Conservation (phyloP, 1,140 invertebrate genomes). For the Oncopodura yosiiana region DNA sequence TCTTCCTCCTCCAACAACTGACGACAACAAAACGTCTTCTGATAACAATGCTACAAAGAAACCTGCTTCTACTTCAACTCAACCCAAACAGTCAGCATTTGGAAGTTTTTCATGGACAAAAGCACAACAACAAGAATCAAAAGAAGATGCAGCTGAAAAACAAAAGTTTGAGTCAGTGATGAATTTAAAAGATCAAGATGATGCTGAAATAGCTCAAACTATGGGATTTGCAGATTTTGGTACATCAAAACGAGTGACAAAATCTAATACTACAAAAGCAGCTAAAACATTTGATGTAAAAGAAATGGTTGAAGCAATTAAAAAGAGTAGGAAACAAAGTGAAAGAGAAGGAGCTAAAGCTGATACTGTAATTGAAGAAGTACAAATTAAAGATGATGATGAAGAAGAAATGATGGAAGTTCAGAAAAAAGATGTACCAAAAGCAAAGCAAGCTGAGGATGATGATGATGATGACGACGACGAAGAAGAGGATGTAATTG, state of each 20-base stretch:
- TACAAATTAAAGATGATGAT: slow-evolving; percentile 9
- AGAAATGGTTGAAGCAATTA: slow-evolving; percentile 20
- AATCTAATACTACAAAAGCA: slow-evolving; percentile 34
- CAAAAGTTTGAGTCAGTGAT: too few species aligned
- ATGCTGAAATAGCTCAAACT: slow-evolving; percentile 17
- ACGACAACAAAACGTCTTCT: neutral
- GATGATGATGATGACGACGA: neutral
- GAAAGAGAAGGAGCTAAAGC: slow-evolving; percentile 28
- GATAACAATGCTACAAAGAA: too few species aligned
- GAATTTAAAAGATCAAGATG: too few species aligned
- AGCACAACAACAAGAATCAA: too few species aligned
- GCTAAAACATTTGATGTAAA: slow-evolving; percentile 30
- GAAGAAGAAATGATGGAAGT: slow-evolving; percentile 4
- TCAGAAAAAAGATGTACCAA: neutral
- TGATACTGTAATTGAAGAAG: neutral
- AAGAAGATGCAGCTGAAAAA: too few species aligned
- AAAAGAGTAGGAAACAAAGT: slow-evolving; percentile 16
- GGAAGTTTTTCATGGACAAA: neutral
- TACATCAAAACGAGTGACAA: slow-evolving; percentile 31
- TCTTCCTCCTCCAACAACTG: neutral
- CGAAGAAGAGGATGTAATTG: slow-evolving; percentile 3
- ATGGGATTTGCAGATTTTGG: slow-evolving; percentile 39
- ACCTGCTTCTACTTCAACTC: too few species aligned
- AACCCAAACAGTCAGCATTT: neutral
- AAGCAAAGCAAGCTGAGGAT: neutral